phyloP scores from a whole-genome alignment of 2,797 vertebrate genomes.

The Avahi laniger region DNA sequence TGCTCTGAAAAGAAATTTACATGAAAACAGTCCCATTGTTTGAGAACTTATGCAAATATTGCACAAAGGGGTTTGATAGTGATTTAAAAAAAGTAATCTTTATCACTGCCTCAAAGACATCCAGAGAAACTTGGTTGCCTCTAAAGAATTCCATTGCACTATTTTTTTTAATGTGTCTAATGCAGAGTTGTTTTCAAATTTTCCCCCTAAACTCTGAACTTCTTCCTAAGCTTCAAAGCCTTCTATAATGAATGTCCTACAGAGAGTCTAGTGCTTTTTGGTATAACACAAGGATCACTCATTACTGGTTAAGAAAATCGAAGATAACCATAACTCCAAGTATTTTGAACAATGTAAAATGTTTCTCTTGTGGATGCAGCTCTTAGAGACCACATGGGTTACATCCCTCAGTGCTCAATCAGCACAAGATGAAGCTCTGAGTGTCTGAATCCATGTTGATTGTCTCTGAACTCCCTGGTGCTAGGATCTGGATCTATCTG shows the following conservation, averaged over 20 bases:
- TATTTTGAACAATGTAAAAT: conserved; percentile 78
- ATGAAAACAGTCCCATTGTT: conserved; percentile 69
- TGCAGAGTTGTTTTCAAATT: conserved; percentile 41
- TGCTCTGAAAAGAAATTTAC: conserved; percentile 71
- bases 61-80: conserved; percentile 58
- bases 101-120: conserved; percentile 19
- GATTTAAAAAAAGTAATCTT: conserved; percentile 70
- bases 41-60: conserved; percentile 72
- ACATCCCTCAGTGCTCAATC: conserved; percentile 56
- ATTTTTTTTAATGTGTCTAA: conserved; percentile 47
- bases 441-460: conserved; percentile 60
- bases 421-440: conserved; percentile 62
- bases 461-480: conserved; percentile 6
- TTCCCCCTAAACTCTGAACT: conserved; percentile 37
- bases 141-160: conserved; percentile 61
- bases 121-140: conserved; percentile 53
- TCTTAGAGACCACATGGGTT: conserved; percentile 73
- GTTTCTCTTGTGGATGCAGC: conserved; percentile 77
- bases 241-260: conserved; percentile 69
- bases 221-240: conserved; percentile 72
- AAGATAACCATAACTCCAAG: conserved; percentile 71
- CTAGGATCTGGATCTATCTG: conserved; percentile 52
- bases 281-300: conserved; percentile 79
- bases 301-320: conserved; percentile 81
- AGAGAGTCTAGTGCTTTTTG: conserved; percentile 76